phyloP scores from a whole-genome alignment of 2,797 vertebrate species.

The Buceros bicornis region DNA sequence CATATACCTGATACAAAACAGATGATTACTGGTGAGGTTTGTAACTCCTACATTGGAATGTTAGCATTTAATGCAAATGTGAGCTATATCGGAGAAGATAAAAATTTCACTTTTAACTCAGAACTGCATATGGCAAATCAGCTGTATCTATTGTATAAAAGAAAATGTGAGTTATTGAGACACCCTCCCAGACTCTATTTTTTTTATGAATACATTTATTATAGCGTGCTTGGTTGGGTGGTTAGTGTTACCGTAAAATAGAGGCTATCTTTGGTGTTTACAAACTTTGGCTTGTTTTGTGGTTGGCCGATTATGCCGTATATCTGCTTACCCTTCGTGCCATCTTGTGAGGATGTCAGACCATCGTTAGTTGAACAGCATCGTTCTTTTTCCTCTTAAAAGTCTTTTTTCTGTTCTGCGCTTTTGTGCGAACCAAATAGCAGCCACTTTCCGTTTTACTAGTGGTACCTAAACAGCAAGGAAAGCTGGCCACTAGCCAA shows the following conservation, averaged over 20 bases:
- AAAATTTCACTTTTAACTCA: slow-evolving; percentile 1
- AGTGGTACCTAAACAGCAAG: slow-evolving; percentile 33
- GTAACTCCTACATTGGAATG: background rate
- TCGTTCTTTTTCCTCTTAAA: slow-evolving; percentile 38
- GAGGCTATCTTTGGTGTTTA: background rate
- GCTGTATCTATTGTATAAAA: background rate
- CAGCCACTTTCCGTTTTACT: slow-evolving; percentile 49
- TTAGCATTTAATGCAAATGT: background rate
- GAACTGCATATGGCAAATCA: background rate
- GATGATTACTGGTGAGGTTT: background rate
- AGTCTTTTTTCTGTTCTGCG: background rate
- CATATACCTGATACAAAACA: background rate
- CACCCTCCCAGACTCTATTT: background rate
- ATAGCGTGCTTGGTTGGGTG: background rate
- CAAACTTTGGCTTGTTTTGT: background rate
- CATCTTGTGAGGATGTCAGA: background rate
- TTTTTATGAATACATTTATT: background rate
- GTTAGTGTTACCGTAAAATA: background rate
- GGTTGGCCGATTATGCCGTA: background rate
- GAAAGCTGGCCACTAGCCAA: slow-evolving; percentile 62
- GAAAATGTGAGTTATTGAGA: background rate
- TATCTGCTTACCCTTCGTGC: background rate
- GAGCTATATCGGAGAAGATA: background rate
- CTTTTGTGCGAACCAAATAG: slow-evolving; percentile 47
- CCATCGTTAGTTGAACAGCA: background rate